Evolutionary conservation across 2,888 invertebrate species (phyloP).

Genomic region (Sycophila texana): DNA sequence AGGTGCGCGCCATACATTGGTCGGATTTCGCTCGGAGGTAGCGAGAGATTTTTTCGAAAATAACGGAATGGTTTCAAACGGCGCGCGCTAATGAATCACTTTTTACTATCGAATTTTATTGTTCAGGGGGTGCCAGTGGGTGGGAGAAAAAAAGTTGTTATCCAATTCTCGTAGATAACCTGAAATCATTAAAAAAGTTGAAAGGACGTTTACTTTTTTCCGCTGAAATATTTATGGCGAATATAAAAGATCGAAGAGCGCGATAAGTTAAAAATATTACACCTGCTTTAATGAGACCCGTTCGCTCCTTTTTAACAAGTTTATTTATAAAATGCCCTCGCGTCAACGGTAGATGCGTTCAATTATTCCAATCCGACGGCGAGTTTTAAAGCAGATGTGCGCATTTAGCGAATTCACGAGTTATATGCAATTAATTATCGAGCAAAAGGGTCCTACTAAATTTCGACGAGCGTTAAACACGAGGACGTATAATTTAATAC

Average conservation of each 20-base stretch:
- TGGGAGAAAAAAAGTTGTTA: neutral
- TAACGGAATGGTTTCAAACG: conserved; percentile 5
- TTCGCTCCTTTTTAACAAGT: too few relatives aligned
- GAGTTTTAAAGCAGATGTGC: neutral
- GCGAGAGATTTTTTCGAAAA: conserved; percentile 10
- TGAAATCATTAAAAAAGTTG: neutral
- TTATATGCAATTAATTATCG: too few relatives aligned
- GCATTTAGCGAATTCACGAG: too few relatives aligned
- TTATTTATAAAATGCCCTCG: too few relatives aligned
- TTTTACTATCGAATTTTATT: neutral
- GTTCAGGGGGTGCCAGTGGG: neutral
- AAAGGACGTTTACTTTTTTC: neutral
- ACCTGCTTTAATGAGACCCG: too few relatives aligned
- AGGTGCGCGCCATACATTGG: conserved; percentile 6
- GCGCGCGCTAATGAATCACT: neutral
- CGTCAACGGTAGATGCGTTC: too few relatives aligned
- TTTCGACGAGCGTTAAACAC: neutral
- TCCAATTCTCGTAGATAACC: conserved; percentile 1
- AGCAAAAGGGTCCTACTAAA: too few relatives aligned
- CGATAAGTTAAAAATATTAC: too few relatives aligned
- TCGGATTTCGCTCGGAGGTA: conserved; percentile 1
- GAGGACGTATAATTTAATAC: neutral
- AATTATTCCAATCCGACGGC: too few relatives aligned
- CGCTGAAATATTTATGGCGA: neutral
- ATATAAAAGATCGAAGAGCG: too few relatives aligned